These are phyloP conservation scores for Pluvianellus socialis DNA, from an alignment of 2,113 vertebrate genomes.

Conservation along the genomic window DNA sequence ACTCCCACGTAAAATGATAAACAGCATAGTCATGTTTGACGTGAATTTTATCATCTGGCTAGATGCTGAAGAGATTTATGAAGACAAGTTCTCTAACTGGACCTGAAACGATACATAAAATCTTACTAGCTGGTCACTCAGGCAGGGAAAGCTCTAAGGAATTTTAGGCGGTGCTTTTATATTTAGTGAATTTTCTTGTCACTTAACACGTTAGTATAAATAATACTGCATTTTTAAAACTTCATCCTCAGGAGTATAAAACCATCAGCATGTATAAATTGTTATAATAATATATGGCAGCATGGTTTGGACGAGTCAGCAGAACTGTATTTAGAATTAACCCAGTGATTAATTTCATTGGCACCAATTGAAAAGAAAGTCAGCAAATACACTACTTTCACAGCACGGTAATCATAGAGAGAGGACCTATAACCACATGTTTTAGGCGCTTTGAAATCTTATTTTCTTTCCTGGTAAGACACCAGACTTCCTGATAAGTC, in stretches of 20 bases:
- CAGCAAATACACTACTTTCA: neutral
- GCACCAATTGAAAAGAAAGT: neutral
- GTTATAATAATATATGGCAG: neutral
- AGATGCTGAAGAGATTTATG: constrained; percentile 36
- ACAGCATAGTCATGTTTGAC: neutral
- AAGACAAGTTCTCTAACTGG: constrained; percentile 3
- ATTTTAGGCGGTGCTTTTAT: neutral
- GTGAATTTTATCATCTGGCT: constrained; percentile 43
- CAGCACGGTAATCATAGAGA: neutral
- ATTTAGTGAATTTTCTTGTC: neutral
- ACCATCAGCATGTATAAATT: neutral
- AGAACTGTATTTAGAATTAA: constrained; percentile 53
- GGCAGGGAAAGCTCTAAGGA: neutral
- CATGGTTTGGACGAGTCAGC: constrained; percentile 11
- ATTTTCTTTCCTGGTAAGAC: neutral
- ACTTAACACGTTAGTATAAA: neutral
- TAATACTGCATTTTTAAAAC: constrained; percentile 1
- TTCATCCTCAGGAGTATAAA: constrained; percentile 9
- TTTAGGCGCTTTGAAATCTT: neutral
- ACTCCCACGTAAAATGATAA: constrained; percentile 32
- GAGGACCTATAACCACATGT: neutral
- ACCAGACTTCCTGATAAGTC: neutral
- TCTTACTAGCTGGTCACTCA: neutral
- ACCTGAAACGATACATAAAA: constrained; percentile 19
- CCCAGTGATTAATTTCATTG: constrained; percentile 35